Evolutionary conservation across 2,797 vertebrate species (phyloP), one percentile per base, ranked within the genome.

Genomic region (Brotula barbata): DNA sequence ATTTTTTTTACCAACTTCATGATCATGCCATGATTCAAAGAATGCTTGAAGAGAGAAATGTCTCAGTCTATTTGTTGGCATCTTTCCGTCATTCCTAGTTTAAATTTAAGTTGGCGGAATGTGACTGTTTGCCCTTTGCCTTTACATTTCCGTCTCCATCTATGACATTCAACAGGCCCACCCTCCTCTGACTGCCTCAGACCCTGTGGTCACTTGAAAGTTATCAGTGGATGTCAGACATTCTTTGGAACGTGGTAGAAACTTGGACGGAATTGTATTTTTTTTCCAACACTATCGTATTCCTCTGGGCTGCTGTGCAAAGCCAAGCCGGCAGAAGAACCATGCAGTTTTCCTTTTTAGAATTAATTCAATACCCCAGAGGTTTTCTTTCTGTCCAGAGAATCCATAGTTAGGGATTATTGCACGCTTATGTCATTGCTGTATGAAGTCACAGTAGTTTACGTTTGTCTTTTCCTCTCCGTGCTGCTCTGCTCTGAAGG

Each of bases 181-280:
- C 2, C 57, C 8, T 33, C 45, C 15, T 21, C 48, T 2, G 17
- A 12, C 28, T 6, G 9, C 16, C 47, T 41, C 21, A 31, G 16
- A 31, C 34, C 11, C 54, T 2, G 21, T 20, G 5, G 39, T 22
- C 1, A 36, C 58, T 45, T 43, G 21, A 51, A 54, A 71, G 68
- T 73, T 78, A 68, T 80, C 77, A 61, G 71, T 36, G 62, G 43
- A 57, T 58, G 66, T 70, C 71, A 53, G 49, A 54, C 64, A 59
- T 78, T 84, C 51, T 73, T 68, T 44, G 46, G 60, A 45, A 61
- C 77, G 56, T 52, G 60, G 57, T 66, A 55, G 68, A 70, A 73
- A 75, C 55, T 59, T 59, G 54, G 64, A 68, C 42, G 2, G 12
- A 64, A 57, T 64, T 17, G 44, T 68, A 45, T 68, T 58, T 74